These are phyloP conservation scores for Pseudococcus viburni DNA, from an alignment of 2,888 invertebrate species.

Conservation along the genomic window DNA sequence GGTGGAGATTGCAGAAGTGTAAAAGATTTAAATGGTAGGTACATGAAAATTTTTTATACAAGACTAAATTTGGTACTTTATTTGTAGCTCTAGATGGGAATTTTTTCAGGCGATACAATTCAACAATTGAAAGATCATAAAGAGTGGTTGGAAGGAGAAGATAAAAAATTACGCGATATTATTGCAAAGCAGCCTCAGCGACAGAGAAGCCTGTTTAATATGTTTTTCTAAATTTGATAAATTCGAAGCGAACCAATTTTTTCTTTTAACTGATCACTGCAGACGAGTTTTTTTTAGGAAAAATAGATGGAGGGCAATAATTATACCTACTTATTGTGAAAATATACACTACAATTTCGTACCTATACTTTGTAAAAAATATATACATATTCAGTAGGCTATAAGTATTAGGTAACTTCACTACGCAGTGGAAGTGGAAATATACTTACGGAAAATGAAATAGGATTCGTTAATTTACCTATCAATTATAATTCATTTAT, in stretches of 20 bases:
- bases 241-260: too few species aligned
- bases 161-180: neutral
- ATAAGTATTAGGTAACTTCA: neutral
- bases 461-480: neutral
- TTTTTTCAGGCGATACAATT: neutral
- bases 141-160: conserved; percentile 35
- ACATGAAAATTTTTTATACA: neutral
- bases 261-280: too few species aligned
- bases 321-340: too few species aligned
- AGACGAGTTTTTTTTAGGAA: too few species aligned
- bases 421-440: too few species aligned
- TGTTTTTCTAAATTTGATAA: neutral
- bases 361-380: neutral
- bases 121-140: neutral
- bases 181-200: conserved; percentile 4
- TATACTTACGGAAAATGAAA: neutral
- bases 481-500: too few species aligned
- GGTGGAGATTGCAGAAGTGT: conserved; percentile 22
- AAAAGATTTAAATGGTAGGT: conserved; percentile 33
- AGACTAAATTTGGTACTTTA: neutral
- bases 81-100: neutral
- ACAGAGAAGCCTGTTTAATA: neutral
- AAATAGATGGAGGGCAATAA: too few species aligned
- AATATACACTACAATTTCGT: too few species aligned
- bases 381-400: neutral